A percentile compares a stretch with the other conserved stretches of the same genome.
Conservation (phyloP, 1,140 invertebrate genomes). For the Arion vulgaris region DNA sequence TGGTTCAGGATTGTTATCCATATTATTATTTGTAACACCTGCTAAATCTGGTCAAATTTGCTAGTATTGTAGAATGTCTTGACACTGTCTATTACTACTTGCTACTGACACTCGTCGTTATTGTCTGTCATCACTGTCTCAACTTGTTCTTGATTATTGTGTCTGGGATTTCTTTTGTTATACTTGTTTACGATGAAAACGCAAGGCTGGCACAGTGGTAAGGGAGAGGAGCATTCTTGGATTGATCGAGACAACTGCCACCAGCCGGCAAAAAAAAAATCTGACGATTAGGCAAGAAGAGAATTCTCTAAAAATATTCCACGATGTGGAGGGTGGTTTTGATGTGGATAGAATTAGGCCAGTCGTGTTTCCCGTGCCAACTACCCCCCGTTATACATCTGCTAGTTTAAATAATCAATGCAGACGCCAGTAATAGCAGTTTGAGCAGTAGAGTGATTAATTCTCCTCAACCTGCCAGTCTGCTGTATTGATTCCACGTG, state of each 20-base stretch:
- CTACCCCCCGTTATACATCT: too few species aligned
- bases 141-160: neutral
- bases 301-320: neutral
- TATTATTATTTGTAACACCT: neutral
- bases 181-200: neutral
- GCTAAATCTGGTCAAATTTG: neutral
- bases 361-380: neutral
- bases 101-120: neutral
- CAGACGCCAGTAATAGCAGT: neutral
- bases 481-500: neutral
- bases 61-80: neutral
- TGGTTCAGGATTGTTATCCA: neutral
- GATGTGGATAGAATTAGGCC: neutral
- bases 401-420: neutral
- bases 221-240: neutral
- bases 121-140: neutral
- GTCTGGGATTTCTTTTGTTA: neutral
- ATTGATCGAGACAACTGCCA: neutral
- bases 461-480: neutral
- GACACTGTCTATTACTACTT: neutral
- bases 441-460: conserved; percentile 6
- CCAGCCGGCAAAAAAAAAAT: neutral
- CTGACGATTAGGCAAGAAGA: neutral
- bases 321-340: neutral
- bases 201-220: neutral